A percentile compares a stretch with the other conserved stretches of the same genome.
These are phyloP conservation scores for Eupithecia abbreviata DNA, from an alignment of 2,888 invertebrate species.

Conservation along the genomic window DNA sequence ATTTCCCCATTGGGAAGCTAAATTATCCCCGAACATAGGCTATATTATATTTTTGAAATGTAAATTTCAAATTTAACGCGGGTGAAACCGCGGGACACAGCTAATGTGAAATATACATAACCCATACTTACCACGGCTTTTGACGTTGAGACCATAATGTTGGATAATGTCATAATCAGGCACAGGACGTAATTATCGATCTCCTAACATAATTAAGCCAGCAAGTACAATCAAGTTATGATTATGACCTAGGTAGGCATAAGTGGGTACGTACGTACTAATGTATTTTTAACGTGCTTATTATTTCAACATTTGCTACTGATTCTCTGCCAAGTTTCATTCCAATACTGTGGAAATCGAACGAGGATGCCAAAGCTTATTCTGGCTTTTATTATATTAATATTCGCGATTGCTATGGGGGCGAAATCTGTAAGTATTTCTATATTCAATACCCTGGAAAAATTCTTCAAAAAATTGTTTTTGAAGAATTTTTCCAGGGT, in stretches of 20 bases:
- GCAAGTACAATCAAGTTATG: neutral
- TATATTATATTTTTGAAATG: too few relatives aligned
- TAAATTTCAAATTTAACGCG: too few relatives aligned
- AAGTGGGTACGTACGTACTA: neutral
- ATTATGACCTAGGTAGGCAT: neutral
- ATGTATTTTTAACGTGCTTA: conserved; percentile 11
- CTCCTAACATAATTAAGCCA: neutral
- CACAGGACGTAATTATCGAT: neutral
- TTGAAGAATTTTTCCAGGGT: too few relatives aligned
- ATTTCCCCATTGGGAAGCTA: too few relatives aligned
- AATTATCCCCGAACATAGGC: too few relatives aligned
- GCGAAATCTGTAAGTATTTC: conserved; percentile 4
- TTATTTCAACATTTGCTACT: conserved; percentile 7
- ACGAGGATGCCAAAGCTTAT: neutral
- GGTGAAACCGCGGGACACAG: too few relatives aligned
- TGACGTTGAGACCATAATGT: too few relatives aligned
- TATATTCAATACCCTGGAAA: too few relatives aligned
- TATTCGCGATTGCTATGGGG: neutral
- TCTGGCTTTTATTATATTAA: neutral
- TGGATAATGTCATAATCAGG: neutral
- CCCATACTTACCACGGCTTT: too few relatives aligned
- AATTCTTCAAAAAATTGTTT: too few relatives aligned
- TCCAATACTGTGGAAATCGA: neutral
- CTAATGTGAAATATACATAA: too few relatives aligned
- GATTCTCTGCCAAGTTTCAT: conserved; percentile 4